Base-by-base conservation (phyloP, 2,888 invertebrate genomes). In the Hanleya hanleyi region DNA sequence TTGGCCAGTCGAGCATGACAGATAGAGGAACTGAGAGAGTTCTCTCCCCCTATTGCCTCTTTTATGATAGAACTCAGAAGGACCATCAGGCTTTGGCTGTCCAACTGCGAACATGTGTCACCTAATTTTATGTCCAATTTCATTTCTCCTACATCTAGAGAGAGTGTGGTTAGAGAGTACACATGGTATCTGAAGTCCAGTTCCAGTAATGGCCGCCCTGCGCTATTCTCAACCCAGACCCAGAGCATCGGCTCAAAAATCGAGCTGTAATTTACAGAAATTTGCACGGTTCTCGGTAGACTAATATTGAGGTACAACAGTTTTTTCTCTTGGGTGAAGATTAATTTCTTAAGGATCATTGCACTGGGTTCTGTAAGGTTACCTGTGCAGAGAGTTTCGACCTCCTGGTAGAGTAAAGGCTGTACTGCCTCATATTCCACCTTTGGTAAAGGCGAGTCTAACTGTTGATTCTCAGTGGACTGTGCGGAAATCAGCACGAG, bases 161-260 rank as follows among this genome's bases (percentile, higher is more conserved):
- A 29, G 22, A 68, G 35, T 22, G 33, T 68, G 3, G 49, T 68
- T 29, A 68, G 32, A 18, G 68, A 68, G 22, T 47, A 50, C 22
- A 51, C 33, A 33, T 33, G 32, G 35, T 41, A 68, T 12, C 68
- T 41, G 32, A 68, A 68, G 36, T 68, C 68, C 35, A 68, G 18
- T 33, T 68, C 68, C 41, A 68, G 50, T n/a, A 68, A n/a, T 32
- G 68, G 68, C 36, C 41, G 37, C 3, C 68, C 68, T 33, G 41
- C 22, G 18, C 35, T 38, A n/a, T 68, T 68, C 7, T 68, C 68
- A 12, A 68, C 68, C 68, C 68, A 68, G 6, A 50, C 26, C 68
- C 68, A 68, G 4, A 50, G 18, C 26, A 41, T 26, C 18, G 41
- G 68, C 36, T 68, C 18, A 7, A 36, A 32, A 15, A 68, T 68